Evolutionary conservation across 2,888 invertebrate species (phyloP), one percentile per base, ranked within the genome.

Genomic region (Eupithecia dodoneata): DNA sequence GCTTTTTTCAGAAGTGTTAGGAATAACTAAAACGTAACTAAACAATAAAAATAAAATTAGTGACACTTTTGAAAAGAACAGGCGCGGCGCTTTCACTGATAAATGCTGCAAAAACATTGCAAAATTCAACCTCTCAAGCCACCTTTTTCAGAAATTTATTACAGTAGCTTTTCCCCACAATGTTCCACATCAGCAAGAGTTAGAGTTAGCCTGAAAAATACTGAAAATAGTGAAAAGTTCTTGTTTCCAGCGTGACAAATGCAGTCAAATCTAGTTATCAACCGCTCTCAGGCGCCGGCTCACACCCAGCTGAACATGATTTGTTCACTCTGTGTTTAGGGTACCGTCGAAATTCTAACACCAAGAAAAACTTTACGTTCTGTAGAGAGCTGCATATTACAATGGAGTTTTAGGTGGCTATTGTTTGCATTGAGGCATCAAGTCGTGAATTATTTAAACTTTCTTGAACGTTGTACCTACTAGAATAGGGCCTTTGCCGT

Each of bases 261-360:
- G 82, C 81, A 80, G 76, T 72, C 47, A 80, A 81, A 82, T 76
- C 79, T 73, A 66, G 77, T 80, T 83, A 84, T 84, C 84, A 79
- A 76, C 67, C 71, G 74, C 63, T 76, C 75, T 42, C 82, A 83
- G 81, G 49, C 77, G 10, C 72, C 63, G 44, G 71, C 78, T 80
- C 74, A 70, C 79, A 73, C 73, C 71, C 73, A 55, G 73, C 77
- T 72, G 77, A 75, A 78, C 78, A 76, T 80, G 82, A 82, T 83
- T 83, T 81, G 80, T 80, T 79, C 76, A 76, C 76, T 79, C 59
- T 44, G 15, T 55, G 72, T 71, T 78, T 72, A 72, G 76, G 18
- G 76, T 65, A 72, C 74, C 65, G 4, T 30, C 30, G 10, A 44
- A 76, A 55, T 41, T n/a, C 45, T 59, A 30, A 67, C 18, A 4